Conservation (phyloP, 2,888 invertebrate species). For the Odontomyia ornata region DNA sequence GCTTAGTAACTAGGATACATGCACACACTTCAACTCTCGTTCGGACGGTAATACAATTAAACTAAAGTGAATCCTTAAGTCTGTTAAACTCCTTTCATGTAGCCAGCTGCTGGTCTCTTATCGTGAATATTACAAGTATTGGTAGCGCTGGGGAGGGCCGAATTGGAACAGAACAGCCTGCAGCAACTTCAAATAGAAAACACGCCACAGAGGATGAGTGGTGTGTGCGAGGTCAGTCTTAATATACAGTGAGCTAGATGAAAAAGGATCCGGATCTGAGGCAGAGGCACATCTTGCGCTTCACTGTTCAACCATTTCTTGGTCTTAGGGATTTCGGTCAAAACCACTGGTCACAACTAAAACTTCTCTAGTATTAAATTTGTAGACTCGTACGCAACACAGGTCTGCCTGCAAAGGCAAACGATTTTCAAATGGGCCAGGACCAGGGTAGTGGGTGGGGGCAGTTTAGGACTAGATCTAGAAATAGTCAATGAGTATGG, state of each 20-base stretch:
- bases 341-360: constrained; percentile 50
- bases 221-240: constrained; percentile 37
- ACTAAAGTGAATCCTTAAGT: constrained; percentile 48
- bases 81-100: constrained; percentile 50
- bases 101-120: constrained; percentile 46
- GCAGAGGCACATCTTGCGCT: constrained; percentile 46
- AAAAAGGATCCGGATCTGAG: constrained; percentile 11
- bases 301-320: constrained; percentile 42
- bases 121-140: constrained; percentile 43
- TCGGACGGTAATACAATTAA: constrained; percentile 47
- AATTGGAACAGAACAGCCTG: background rate
- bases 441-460: background rate
- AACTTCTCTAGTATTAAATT: constrained; percentile 51
- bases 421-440: constrained; percentile 14
- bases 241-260: constrained; percentile 45
- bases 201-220: background rate
- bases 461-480: background rate
- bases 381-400: constrained; percentile 30
- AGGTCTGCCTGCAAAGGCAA: background rate
- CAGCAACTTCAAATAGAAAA: constrained; percentile 9
- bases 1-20: constrained; percentile 28
- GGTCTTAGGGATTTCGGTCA: constrained; percentile 48
- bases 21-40: constrained; percentile 30
- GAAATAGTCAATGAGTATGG: constrained; percentile 8
- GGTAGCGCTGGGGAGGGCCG: constrained; percentile 1